Conservation (phyloP, 2,113 vertebrate genomes). For the Noctilio leporinus region DNA sequence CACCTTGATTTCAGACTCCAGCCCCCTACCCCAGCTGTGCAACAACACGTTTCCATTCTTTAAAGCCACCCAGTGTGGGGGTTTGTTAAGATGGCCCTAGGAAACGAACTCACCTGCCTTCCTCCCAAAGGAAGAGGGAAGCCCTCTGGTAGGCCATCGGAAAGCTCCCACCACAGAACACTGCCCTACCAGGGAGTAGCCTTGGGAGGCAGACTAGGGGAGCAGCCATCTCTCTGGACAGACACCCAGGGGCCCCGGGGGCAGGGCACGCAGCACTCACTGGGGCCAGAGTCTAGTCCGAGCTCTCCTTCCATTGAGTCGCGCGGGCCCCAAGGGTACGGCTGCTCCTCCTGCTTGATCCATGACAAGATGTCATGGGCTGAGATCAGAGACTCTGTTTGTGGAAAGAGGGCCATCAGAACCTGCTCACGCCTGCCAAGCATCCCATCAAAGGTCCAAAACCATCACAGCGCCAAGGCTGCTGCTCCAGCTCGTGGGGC, state of each 20-base stretch:
- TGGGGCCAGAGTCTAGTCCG: slow-evolving; percentile 38
- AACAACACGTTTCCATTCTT: background rate
- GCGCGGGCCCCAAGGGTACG: background rate
- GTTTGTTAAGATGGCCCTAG: background rate
- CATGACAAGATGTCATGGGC: slow-evolving; percentile 58
- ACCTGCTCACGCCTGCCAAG: background rate
- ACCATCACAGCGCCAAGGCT: background rate
- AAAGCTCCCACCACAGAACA: background rate
- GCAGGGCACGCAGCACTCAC: slow-evolving; percentile 52
- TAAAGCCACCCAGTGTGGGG: background rate
- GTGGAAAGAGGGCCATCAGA: slow-evolving; percentile 5
- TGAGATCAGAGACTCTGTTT: slow-evolving; percentile 73
- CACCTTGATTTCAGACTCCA: background rate
- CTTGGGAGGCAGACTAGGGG: background rate
- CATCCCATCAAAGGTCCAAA: background rate
- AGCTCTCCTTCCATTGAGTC: slow-evolving; percentile 57
- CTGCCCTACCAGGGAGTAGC: fast-evolving
- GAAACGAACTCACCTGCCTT: background rate
- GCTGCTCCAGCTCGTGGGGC: fast-evolving
- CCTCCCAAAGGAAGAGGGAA: background rate
- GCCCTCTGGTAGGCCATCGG: background rate
- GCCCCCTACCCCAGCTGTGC: background rate
- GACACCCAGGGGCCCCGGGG: fast-evolving
- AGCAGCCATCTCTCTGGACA: background rate
- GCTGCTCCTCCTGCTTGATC: slow-evolving; percentile 81